These are phyloP conservation scores for Corythornis vintsioides DNA, from an alignment of 2,113 vertebrate genomes.

Conservation along the genomic window DNA sequence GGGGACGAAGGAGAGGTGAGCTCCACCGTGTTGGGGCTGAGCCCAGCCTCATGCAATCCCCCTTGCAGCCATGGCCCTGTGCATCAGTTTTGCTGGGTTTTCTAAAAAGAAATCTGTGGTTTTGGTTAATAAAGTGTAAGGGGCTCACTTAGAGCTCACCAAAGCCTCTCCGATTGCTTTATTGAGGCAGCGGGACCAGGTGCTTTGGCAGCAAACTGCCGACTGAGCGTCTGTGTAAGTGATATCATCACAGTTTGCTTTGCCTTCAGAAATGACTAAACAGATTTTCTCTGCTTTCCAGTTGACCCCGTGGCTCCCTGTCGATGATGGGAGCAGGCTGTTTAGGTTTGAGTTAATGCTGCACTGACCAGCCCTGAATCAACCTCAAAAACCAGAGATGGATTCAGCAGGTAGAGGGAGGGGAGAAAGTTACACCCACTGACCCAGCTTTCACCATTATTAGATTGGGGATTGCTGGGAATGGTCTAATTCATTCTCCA, in stretches of 20 bases:
- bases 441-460: background rate
- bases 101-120: background rate
- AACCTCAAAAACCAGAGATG: constrained; percentile 26
- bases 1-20: background rate
- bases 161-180: background rate
- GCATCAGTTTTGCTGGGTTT: background rate
- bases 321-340: background rate
- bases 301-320: constrained; percentile 15
- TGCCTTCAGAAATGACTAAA: constrained; percentile 44
- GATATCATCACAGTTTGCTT: constrained; percentile 10
- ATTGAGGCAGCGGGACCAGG: background rate
- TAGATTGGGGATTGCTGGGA: background rate
- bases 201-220: background rate
- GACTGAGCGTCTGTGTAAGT: background rate
- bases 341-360: background rate
- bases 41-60: rapidly evolving
- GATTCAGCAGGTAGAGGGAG: constrained; percentile 7
- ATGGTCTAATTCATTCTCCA: background rate
- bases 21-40: background rate
- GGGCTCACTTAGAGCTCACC: background rate
- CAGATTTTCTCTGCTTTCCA: constrained; percentile 58
- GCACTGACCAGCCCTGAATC: background rate
- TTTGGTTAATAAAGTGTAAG: background rate
- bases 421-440: background rate
- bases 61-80: rapidly evolving